phyloP scores from a whole-genome alignment of 2,888 invertebrate genomes.

The Sphecodes monilicornis region DNA sequence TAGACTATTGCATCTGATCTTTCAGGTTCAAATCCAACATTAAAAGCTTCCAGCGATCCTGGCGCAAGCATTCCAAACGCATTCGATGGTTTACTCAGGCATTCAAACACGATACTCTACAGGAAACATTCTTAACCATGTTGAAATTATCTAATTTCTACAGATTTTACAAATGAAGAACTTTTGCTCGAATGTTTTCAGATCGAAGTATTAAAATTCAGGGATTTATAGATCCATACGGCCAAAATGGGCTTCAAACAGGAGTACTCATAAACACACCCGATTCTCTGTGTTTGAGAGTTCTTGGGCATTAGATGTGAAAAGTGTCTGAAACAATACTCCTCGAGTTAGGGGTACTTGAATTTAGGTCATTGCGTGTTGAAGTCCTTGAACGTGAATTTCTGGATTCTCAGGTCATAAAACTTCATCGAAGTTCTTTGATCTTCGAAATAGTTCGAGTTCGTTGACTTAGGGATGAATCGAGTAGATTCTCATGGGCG shows the following conservation, averaged over 20 bases:
- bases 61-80: background rate
- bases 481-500: background rate
- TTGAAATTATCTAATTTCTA: background rate
- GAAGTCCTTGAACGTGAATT: conserved; percentile 2
- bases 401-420: background rate
- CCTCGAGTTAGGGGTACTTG: background rate
- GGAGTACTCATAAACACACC: background rate
- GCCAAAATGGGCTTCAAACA: too few species aligned
- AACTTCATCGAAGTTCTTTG: background rate
- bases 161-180: background rate
- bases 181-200: too few species aligned
- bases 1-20: background rate
- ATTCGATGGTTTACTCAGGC: too few species aligned
- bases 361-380: background rate
- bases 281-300: background rate
- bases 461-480: background rate
- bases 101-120: background rate
- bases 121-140: background rate
- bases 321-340: background rate
- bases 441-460: background rate
- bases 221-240: too few species aligned
- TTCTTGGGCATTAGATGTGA: background rate
- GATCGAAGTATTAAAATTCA: too few species aligned
- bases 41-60: background rate
- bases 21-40: background rate